Evolutionary conservation across 2,113 vertebrate species (phyloP).

Genomic region (Accipiter virgatus): DNA sequence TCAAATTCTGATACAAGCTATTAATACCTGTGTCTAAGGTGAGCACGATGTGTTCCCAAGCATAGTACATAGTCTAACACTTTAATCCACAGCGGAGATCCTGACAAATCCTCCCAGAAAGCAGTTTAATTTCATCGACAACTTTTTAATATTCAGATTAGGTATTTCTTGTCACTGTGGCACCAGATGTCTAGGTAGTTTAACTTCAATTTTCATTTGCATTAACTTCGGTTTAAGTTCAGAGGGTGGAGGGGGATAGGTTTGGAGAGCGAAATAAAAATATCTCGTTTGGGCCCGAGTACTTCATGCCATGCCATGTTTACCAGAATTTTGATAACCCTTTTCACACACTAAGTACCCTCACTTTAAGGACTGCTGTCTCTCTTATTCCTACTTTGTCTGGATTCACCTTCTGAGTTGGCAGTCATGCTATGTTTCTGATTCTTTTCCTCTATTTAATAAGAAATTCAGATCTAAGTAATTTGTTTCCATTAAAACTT

Average conservation of each 20-base stretch:
- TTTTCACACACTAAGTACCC: neutral
- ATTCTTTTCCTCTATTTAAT: neutral
- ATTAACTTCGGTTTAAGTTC: neutral
- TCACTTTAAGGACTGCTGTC: neutral
- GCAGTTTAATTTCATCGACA: neutral
- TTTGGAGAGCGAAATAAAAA: neutral
- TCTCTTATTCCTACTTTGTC: neutral
- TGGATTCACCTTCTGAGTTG: neutral
- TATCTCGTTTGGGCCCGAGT: neutral
- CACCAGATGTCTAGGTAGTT: neutral
- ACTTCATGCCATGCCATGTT: neutral
- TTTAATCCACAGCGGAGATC: neutral
- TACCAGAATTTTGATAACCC: neutral
- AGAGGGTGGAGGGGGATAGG: rapidly evolving
- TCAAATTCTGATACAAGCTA: neutral
- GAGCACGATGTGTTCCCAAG: neutral
- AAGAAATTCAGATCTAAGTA: neutral
- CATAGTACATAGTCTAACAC: too few relatives aligned
- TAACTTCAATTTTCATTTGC: neutral
- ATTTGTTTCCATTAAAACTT: constrained; percentile 29
- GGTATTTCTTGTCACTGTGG: neutral
- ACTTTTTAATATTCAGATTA: neutral
- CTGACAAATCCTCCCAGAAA: neutral
- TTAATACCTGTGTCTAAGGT: neutral
- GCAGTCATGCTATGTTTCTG: neutral